Base-by-base conservation (phyloP, 2,888 invertebrate genomes). In the Eristalis intricaria region DNA sequence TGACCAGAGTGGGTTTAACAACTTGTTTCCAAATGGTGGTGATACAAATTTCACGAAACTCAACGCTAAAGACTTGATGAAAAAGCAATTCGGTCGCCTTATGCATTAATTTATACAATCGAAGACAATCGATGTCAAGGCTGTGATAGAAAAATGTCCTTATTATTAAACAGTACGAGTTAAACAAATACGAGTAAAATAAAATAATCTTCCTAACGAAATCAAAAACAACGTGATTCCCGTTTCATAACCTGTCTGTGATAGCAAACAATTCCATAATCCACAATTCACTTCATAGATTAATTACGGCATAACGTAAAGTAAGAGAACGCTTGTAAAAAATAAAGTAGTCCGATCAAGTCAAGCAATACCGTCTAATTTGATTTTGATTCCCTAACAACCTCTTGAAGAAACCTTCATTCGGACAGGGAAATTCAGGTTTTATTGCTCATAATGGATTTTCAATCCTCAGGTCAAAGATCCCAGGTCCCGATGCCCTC, bases 401-500 rank as follows among this genome's bases (percentile, higher is more conserved):
- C 66, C 75, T 70, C 79, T 77, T 56, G 35, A 19, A 38, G 7
- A 43, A 50, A 50, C 4, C 43, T 43, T 7, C n/a, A 50, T 50
- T 50, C n/a, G n/a, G 7, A 35, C 70, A 71, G 26, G 23, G 23
- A 19, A 66, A 79, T 83, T 87, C 87, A 87, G 83, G 83, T 87
- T 83, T 79, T 38, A 29, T 26, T 73, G 63, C 29, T 40, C 73
- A 68, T 79, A 87, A 87, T 87, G 83, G 83, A 35, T 87, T 87
- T 87, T 83, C 87, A 83, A 87, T 87, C 76, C 79, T 56, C 75
- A 80, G 83, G 87, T 87, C 74, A 83, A 79, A 79, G 79, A 79
- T 87, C 83, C 75, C 83, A 87, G 74, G 86, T 82, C 79, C 71
- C 79, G 87, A 87, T 26, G 60, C 26, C 87, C 83, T 65, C 58